These are phyloP conservation scores for Typhlichthys eigenmanni DNA, from an alignment of 2,797 vertebrate species.

Conservation along the genomic window DNA sequence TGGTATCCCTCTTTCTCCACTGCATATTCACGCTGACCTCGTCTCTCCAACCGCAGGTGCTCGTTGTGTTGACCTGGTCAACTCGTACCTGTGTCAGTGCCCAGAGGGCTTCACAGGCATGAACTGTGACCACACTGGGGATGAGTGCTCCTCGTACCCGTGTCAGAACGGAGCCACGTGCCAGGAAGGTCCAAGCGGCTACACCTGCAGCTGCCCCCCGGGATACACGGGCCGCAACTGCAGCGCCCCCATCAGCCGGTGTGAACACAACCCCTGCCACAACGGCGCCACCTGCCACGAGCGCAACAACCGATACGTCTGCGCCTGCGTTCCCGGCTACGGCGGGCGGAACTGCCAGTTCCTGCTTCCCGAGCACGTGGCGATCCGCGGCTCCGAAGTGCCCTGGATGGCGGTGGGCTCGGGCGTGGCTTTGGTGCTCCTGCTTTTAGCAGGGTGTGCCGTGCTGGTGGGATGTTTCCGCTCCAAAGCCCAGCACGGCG, in stretches of 20 bases:
- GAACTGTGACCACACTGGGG: conserved; percentile 87
- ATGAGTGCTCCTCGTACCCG: conserved; percentile 86
- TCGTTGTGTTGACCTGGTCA: conserved; percentile 89
- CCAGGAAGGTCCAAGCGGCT: conserved; percentile 84
- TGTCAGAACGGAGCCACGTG: conserved; percentile 92
- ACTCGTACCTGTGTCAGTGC: conserved; percentile 92
- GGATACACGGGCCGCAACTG: conserved; percentile 94
- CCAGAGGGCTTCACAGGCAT: conserved; percentile 89
- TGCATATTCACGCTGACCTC: neutral
- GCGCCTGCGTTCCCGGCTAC: conserved; percentile 88
- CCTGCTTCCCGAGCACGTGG: conserved; percentile 86
- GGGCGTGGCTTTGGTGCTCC: conserved; percentile 86
- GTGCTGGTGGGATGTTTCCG: conserved; percentile 87
- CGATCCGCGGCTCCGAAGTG: conserved; percentile 80
- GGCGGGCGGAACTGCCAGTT: conserved; percentile 96
- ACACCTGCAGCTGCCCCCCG: conserved; percentile 89
- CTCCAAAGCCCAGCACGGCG: conserved; percentile 81
- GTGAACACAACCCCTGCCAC: conserved; percentile 92
- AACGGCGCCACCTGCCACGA: conserved; percentile 96
- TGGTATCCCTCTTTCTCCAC: neutral
- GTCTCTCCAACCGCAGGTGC: conserved; percentile 80
- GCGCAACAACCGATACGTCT: conserved; percentile 89
- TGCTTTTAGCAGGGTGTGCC: conserved; percentile 87
- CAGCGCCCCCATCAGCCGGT: conserved; percentile 88
- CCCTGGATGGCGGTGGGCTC: conserved; percentile 93